Evolutionary conservation across 1,140 invertebrate species (phyloP).

Genomic region (Euura saliciscinereae): DNA sequence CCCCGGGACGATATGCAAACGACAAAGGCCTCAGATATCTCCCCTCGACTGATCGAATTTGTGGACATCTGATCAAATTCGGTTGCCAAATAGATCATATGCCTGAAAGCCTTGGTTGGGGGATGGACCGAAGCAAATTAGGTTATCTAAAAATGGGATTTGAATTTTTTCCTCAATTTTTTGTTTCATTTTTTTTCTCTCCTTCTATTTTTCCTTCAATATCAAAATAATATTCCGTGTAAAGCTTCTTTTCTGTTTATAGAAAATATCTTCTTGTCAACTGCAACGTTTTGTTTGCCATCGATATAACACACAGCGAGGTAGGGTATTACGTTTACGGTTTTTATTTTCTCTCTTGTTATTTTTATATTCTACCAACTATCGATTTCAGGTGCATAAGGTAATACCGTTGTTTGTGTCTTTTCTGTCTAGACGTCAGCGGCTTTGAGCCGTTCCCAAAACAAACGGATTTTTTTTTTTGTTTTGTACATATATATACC

Average conservation of each 20-base stretch:
- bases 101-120: neutral
- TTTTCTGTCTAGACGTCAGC: slow-evolving; percentile 5
- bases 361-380: too few species aligned
- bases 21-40: neutral
- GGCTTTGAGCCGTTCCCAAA: neutral
- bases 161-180: neutral
- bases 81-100: slow-evolving; percentile 5
- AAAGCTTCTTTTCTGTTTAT: too few species aligned
- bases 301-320: too few species aligned
- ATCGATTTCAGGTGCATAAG: too few species aligned
- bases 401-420: neutral
- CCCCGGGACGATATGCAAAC: neutral
- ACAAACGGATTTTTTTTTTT: neutral
- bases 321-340: too few species aligned
- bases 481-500: neutral
- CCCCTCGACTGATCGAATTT: neutral
- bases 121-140: neutral
- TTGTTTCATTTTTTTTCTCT: neutral
- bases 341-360: too few species aligned
- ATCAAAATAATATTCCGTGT: too few species aligned
- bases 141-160: neutral
- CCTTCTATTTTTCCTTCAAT: neutral
- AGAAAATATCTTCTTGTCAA: too few species aligned
- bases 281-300: too few species aligned
- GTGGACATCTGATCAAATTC: slow-evolving; percentile 7